phyloP scores from a whole-genome alignment of 2,888 invertebrate species.

The Orthosia cruda region DNA sequence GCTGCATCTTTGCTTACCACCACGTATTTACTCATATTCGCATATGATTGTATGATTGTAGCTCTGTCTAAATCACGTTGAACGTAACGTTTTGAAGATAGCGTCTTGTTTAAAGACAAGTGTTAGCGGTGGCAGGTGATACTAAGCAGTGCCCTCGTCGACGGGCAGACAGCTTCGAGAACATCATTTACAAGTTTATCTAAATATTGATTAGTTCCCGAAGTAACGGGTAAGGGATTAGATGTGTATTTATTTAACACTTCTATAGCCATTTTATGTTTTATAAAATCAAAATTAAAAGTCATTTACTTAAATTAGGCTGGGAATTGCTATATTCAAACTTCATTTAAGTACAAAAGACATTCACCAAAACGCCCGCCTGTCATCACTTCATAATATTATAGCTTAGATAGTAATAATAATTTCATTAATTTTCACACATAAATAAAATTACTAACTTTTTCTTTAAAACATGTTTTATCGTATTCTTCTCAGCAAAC shows the following conservation, averaged over 20 bases:
- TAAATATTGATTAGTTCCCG: constrained; percentile 49
- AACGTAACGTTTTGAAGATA: constrained; percentile 42
- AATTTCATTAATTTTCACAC: no score
- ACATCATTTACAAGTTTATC: constrained; percentile 48
- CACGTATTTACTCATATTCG: not conserved
- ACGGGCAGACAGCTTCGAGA: constrained; percentile 46
- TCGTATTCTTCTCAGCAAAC: no score
- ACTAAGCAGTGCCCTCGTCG: constrained; percentile 46
- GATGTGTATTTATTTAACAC: not conserved
- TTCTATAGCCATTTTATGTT: not conserved
- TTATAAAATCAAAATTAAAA: not conserved
- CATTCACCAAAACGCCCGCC: no score
- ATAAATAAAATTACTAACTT: no score
- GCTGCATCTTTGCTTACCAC: not conserved
- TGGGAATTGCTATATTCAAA: no score
- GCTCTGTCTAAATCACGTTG: constrained; percentile 40
- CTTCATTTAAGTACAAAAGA: no score
- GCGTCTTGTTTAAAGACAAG: constrained; percentile 55
- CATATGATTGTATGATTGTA: constrained; percentile 5
- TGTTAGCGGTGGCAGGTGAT: constrained; percentile 55
- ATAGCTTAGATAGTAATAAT: no score
- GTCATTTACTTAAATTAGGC: no score
- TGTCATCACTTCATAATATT: no score
- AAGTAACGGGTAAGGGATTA: not conserved
- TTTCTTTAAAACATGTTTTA: no score